These are phyloP conservation scores for Marisa cornuarietis DNA, from an alignment of 1,140 invertebrate species.

Conservation along the genomic window DNA sequence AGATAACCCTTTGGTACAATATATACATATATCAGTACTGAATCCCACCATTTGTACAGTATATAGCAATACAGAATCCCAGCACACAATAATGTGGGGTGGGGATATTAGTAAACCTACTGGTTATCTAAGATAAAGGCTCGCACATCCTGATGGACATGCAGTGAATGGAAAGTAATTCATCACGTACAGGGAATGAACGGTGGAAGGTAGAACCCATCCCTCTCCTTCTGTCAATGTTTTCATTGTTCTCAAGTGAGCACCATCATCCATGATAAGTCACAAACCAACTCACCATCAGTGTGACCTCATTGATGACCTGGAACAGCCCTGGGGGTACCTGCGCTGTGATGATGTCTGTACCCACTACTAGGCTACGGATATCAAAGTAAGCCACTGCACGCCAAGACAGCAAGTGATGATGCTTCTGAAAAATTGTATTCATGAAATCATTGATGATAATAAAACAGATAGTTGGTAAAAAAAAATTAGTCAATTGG, in stretches of 20 bases:
- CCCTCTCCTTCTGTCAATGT: background rate
- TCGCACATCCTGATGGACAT: too few relatives aligned
- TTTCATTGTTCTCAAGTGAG: background rate
- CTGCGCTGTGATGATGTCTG: constrained; percentile 13
- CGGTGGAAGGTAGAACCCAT: background rate
- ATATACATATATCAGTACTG: too few relatives aligned
- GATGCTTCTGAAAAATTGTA: constrained; percentile 21
- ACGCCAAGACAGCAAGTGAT: constrained; percentile 25
- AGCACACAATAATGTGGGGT: too few relatives aligned
- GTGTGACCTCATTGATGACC: constrained; percentile 25
- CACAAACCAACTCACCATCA: constrained; percentile 20
- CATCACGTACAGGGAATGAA: background rate
- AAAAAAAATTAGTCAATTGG: background rate
- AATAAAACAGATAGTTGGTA: too few relatives aligned
- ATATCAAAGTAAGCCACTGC: constrained; percentile 36
- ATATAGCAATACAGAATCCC: too few relatives aligned
- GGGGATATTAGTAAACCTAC: too few relatives aligned
- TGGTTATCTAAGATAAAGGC: too few relatives aligned
- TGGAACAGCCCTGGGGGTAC: constrained; percentile 22
- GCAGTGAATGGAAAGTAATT: background rate
- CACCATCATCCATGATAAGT: background rate
- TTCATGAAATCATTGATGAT: too few relatives aligned
- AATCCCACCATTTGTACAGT: too few relatives aligned
- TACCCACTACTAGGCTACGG: constrained; percentile 26
- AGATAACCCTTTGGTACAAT: too few relatives aligned